Base-by-base conservation (phyloP, 2,888 invertebrate species). In the Tortricodes alternella region DNA sequence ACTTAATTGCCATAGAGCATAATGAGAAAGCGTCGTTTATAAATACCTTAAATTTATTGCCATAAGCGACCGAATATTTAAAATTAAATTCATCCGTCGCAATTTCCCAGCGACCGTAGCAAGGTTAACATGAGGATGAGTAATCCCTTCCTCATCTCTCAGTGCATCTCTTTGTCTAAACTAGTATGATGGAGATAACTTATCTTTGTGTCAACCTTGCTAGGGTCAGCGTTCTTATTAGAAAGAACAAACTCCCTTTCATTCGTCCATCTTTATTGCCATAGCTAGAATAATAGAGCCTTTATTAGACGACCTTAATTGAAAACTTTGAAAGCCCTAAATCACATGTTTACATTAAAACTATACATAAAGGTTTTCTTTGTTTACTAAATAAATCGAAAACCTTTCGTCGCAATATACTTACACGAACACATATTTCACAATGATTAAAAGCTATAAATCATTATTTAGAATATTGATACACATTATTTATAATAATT, bases 271-370 rank as follows among this genome's bases (percentile, higher is more conserved):
- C 37, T 41, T 55, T 55, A 55, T 55, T 55, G 48, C 55, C 27
- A 35, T 34, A 55, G 15, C 48, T 41, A 44, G 38, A 34, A 35
- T 34, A 27, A 51, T 32, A 35, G 52, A 37, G 32, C 49, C 44
- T 43, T 44, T 52, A 43, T 38, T 48, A 34, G 50, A 49, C 34
- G 19, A 53, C 53, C 53, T 60, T 57, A 59, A 59, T 59, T 62
- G 50, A 58, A 32, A 60, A 44, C 18, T 58, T 61, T 66, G 50
- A 65, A 65, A 69, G 55, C 55, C 60, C 56, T 65, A 58, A 41
- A 63, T 60, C 62, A 62, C 58, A 64, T 37, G 11, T 37, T 53
- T 46, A 57, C 32, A 24, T 29, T 19, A 46, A 41, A 37, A 32
- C 48, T 41, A 46, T 21, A 50, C 50, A 59, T 46, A 46, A 8